Evolutionary conservation across 2,888 invertebrate genomes (phyloP).

Genomic region (Molanna angustata): DNA sequence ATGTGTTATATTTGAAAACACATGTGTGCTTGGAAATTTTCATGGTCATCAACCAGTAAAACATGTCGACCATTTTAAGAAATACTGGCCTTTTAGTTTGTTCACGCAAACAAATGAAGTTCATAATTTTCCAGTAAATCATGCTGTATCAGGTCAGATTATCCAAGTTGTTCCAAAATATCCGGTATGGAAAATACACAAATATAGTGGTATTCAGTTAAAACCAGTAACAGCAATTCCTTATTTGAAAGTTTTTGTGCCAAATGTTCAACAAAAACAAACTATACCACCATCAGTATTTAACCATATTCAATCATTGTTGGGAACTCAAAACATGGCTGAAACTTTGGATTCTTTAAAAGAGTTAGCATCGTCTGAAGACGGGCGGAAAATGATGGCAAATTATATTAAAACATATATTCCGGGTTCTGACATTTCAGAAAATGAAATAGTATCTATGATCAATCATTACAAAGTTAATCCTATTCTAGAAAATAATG

Average conservation of each 20-base stretch:
- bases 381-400: slow-evolving; percentile 23
- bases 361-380: slow-evolving; percentile 25
- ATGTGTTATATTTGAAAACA: too few relatives aligned
- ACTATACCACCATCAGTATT: slow-evolving; percentile 13
- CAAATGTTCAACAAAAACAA: not conserved
- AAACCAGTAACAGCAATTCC: slow-evolving; percentile 27
- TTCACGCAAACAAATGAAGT: not conserved
- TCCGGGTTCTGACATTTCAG: slow-evolving; percentile 13
- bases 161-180: slow-evolving; percentile 17
- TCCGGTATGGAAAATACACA: slow-evolving; percentile 31
- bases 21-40: too few relatives aligned
- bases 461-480: not conserved
- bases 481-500: not conserved
- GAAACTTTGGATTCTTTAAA: slow-evolving; percentile 24
- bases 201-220: slow-evolving; percentile 30
- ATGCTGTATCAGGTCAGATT: slow-evolving; percentile 1
- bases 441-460: slow-evolving; percentile 12
- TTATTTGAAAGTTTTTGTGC: slow-evolving; percentile 7
- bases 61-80: too few relatives aligned
- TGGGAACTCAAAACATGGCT: slow-evolving; percentile 20
- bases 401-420: slow-evolving; percentile 24
- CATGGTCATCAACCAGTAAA: too few relatives aligned
- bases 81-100: not conserved
- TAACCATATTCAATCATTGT: slow-evolving; percentile 20
- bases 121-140: not conserved